These are phyloP conservation scores for Lacerta viridis DNA, from an alignment of 2,797 vertebrate species.

Conservation along the genomic window DNA sequence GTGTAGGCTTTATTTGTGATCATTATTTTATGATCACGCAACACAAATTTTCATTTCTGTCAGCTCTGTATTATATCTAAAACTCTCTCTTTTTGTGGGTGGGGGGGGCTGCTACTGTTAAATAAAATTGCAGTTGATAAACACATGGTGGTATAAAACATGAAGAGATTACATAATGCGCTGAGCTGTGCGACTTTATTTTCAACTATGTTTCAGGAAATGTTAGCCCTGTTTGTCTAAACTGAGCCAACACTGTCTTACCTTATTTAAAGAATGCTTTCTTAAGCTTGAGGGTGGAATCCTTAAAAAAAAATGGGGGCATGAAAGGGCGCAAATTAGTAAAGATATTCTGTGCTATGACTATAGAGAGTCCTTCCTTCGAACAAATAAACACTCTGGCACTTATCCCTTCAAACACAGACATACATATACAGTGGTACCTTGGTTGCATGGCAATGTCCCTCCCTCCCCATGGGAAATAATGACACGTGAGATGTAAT, in stretches of 20 bases:
- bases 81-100: not conserved
- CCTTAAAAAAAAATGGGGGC: not conserved
- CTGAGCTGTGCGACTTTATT: conserved; percentile 16
- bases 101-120: not conserved
- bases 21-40: conserved; percentile 40
- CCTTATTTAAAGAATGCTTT: conserved; percentile 20
- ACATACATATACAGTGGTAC: not conserved
- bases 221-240: not conserved
- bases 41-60: conserved; percentile 20
- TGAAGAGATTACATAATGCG: not conserved
- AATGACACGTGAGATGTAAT: too few species aligned
- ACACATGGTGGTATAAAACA: not conserved
- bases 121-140: conserved; percentile 30
- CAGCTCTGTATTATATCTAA: conserved; percentile 30
- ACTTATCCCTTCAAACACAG: not conserved
- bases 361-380: not conserved
- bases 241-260: conserved; percentile 14
- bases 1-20: conserved; percentile 40
- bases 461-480: too few species aligned
- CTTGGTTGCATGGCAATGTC: too few species aligned
- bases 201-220: conserved; percentile 20
- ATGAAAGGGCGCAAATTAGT: conserved; percentile 1
- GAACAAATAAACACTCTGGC: not conserved
- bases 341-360: not conserved
- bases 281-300: not conserved